phyloP scores from a whole-genome alignment of 2,113 vertebrate genomes.

The Xyrauchen texanus region DNA sequence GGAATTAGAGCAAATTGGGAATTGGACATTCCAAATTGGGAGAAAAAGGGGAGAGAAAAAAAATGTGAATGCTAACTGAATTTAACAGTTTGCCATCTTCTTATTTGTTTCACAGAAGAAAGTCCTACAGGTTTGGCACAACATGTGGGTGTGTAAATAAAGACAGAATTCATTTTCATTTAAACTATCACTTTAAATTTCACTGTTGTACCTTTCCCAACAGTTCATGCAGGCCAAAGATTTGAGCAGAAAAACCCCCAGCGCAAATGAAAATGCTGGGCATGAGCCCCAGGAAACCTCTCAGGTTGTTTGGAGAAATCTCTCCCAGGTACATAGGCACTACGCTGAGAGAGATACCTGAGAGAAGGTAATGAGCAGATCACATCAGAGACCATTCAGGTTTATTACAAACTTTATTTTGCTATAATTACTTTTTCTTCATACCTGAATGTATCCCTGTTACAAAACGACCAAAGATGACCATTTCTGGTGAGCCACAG shows the following conservation, averaged over 20 bases:
- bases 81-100: too few relatives aligned
- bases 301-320: slow-evolving; percentile 85
- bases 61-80: too few relatives aligned
- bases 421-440: neutral
- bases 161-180: too few relatives aligned
- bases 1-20: too few relatives aligned
- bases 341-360: slow-evolving; percentile 86
- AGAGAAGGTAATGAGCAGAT: neutral
- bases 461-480: slow-evolving; percentile 84
- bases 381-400: neutral
- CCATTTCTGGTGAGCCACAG: slow-evolving; percentile 84
- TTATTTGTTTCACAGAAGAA: too few relatives aligned
- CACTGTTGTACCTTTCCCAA: slow-evolving; percentile 77
- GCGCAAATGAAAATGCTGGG: slow-evolving; percentile 88
- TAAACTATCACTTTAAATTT: too few relatives aligned
- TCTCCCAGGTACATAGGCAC: slow-evolving; percentile 92
- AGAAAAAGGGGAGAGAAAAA: too few relatives aligned
- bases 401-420: neutral
- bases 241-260: slow-evolving; percentile 83
- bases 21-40: too few relatives aligned
- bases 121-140: too few relatives aligned
- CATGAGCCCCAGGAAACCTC: slow-evolving; percentile 85
- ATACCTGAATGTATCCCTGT: slow-evolving; percentile 87
- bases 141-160: too few relatives aligned
- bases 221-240: slow-evolving; percentile 85